Base-by-base conservation (phyloP, 2,797 vertebrate species). In the Ptychobarbus kaznakovi region DNA sequence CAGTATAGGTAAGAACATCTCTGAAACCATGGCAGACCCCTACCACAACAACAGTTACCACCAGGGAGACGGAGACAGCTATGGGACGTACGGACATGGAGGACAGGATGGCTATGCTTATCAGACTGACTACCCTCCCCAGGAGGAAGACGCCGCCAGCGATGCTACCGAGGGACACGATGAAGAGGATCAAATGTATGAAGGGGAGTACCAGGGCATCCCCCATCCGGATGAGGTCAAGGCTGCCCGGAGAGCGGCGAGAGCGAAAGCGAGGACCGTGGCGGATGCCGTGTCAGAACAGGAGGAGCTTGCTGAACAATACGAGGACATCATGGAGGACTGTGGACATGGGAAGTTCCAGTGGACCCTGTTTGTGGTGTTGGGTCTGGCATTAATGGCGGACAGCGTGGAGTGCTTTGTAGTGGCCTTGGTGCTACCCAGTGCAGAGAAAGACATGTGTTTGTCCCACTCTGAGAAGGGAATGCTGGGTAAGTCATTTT, bases 121-220 rank as follows among this genome's bases (percentile, higher is more conserved):
- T 68, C 93, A 93, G 0, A 92, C 92, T 6, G 94, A 96, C 0
- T 96, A 97, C 86, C 95, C 94, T 0, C 81, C 93, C 18, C 96
- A 96, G 28, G 98, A 99, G 1, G 98, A 99, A 89, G 98, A 99
- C 1, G 98, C 96, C 0, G 97, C 97, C 35, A 99, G 98, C 0
- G 98, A 99, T 4, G 97, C 90, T 3, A 99, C 98, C 0, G 98
- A 99, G 87, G 98, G 98, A 28, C 98, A 99, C 0, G 98, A 99
- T 74, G 97, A 98, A 86, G 98, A 99, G 1, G 97, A 99, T 70
- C 97, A 99, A 90, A 97, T 98, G 94, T 99, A 99, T 2, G 98
- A 99, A 90, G 98, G 98, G 35, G 98, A 99, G 84, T 99, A 99
- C 91, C 98, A 99, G 91, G 98, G 98, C 25, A 99, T 99, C 84